Percentiles rank a stretch among this genome's conserved stretches.
Conservation (phyloP, 2,797 vertebrate genomes). For the Lutjanus argentimaculatus region DNA sequence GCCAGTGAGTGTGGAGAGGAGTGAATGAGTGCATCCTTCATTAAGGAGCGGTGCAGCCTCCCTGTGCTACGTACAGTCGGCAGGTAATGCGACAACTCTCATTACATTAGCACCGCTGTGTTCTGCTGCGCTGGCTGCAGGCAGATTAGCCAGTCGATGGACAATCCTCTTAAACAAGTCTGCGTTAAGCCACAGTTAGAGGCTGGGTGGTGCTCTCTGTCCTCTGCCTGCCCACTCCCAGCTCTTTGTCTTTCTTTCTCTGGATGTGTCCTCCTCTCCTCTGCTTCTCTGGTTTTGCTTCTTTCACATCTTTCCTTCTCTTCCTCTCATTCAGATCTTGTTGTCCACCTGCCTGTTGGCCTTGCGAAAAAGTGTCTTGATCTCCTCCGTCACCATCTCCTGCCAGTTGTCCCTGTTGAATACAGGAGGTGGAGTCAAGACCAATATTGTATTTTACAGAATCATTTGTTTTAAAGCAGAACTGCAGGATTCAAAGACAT, state of each 20-base stretch:
- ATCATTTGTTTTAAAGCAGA: background rate
- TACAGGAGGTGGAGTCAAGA: conserved; percentile 29
- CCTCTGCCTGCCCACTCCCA: conserved; percentile 52
- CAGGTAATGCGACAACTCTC: conserved; percentile 75
- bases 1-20: conserved; percentile 73
- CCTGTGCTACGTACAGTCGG: conserved; percentile 37
- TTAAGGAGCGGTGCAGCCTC: conserved; percentile 52
- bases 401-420: conserved; percentile 87
- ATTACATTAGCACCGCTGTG: conserved; percentile 84
- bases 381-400: conserved; percentile 88
- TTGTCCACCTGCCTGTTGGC: conserved; percentile 86
- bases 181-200: conserved; percentile 80
- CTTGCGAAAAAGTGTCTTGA: conserved; percentile 86
- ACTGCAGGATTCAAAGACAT: background rate
- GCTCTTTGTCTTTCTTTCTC: conserved; percentile 26
- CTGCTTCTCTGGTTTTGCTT: conserved; percentile 34
- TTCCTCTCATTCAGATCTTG: conserved; percentile 72
- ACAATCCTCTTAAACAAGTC: conserved; percentile 89
- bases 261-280: conserved; percentile 40
- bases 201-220: conserved; percentile 58
- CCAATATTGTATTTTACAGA: background rate
- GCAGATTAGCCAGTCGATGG: conserved; percentile 84
- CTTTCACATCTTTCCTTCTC: conserved; percentile 26
- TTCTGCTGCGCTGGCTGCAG: conserved; percentile 86
- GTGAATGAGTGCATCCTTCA: conserved; percentile 54